Conservation (phyloP, 2,113 vertebrate species). For the Litocranius walleri region DNA sequence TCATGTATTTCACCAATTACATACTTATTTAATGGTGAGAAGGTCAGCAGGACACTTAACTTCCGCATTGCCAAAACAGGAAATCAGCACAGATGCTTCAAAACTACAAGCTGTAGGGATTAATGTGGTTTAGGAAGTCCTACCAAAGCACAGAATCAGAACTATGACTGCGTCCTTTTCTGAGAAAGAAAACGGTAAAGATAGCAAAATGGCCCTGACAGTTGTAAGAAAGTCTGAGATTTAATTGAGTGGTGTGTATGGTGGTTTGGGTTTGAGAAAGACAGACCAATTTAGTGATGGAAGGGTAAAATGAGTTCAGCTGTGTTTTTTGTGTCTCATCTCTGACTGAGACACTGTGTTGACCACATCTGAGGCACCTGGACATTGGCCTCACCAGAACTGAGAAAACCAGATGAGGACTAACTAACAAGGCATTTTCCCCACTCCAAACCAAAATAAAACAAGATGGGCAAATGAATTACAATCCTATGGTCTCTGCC, state of each 20-base stretch:
- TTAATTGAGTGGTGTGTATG: background rate
- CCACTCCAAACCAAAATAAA: background rate
- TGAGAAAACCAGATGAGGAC: background rate
- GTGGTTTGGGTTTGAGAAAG: background rate
- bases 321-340: background rate
- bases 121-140: background rate
- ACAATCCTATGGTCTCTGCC: background rate
- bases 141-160: background rate
- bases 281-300: background rate
- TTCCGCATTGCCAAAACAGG: background rate
- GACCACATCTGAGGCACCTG: background rate
- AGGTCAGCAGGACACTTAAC: background rate
- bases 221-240: background rate
- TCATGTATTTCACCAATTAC: background rate
- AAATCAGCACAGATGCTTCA: background rate
- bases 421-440: background rate
- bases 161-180: background rate
- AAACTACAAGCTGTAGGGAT: background rate
- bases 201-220: background rate
- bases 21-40: background rate
- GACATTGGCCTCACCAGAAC: background rate
- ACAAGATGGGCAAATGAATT: background rate
- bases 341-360: background rate
- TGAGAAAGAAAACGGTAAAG: background rate
- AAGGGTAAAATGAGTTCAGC: background rate